Evolutionary conservation across 1,140 invertebrate genomes (phyloP), one percentile per base, ranked within the genome.

Genomic region (Bombus ignitus): DNA sequence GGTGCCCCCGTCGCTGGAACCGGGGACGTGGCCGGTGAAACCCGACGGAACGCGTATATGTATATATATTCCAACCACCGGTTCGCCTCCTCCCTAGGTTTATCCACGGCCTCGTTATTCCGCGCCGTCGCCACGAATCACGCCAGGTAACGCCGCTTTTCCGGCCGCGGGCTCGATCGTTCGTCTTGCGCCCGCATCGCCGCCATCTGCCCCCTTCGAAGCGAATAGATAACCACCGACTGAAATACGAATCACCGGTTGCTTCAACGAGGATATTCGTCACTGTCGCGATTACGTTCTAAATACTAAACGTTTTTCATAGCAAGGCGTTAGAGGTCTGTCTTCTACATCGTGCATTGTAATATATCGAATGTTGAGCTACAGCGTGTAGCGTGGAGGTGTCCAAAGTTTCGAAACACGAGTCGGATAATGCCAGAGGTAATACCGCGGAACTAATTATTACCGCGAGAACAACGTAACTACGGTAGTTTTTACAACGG

Each of bases 1-100:
- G 89, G 88, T 90, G 89, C 74, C 81, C 79, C 78, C 86, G 88
- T 87, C 47, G 85, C 44, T 85, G 71, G 71, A 83, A 83, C 72
- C 72, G 74, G 88, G 65, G 85, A 87, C 32, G 81, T 42, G 87
- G 53, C 59, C 78, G 65, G 72, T 76, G 83, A 83, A 84, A 87
- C 77, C 22, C 85, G 73, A 82, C 72, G 84, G 80, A 82, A 86
- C 75, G 57, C 68, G 47, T 72, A 71, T 53, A 53, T 8, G 18
- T 53, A 53, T 53, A 53, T 53, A 53, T 22, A 53, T 1, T 18
- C 44, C 32, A 86, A 89, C 62, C 59, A 80, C 78, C 78, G 84
- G 28, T 75, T 66, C 47, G 73, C 44, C 13, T 81, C 44, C 47
- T 32, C 59, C 72, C 68, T 22, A 53, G 47, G 47, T 53, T 53